phyloP scores from a whole-genome alignment of 1,140 invertebrate genomes.

The Euura lappo region DNA sequence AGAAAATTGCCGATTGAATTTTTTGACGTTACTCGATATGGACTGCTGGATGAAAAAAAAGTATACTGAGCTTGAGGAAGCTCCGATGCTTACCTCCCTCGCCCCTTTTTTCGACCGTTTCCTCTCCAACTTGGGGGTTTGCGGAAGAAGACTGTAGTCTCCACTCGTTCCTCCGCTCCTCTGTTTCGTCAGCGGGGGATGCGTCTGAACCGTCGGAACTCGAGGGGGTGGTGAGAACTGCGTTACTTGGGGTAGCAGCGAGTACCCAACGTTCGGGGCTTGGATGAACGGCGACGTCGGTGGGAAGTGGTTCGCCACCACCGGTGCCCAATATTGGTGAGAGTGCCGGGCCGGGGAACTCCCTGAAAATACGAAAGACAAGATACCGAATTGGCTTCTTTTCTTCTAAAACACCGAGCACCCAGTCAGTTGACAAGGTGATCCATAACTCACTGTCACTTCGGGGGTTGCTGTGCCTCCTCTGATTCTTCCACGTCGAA shows the following conservation, averaged over 20 bases:
- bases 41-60: neutral
- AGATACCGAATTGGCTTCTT: too few relatives aligned
- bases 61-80: neutral
- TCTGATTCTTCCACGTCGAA: conserved; percentile 65
- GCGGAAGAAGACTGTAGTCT: conserved; percentile 54
- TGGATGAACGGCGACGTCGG: conserved; percentile 65
- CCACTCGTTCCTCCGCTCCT: conserved; percentile 52
- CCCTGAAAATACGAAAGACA: conserved; percentile 27
- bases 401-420: neutral
- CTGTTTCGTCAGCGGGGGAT: conserved; percentile 46
- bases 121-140: conserved; percentile 55
- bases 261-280: conserved; percentile 49
- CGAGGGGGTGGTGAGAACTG: conserved; percentile 52
- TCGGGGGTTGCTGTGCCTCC: conserved; percentile 52
- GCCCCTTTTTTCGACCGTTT: conserved; percentile 51
- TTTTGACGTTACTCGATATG: too few relatives aligned
- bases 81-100: conserved; percentile 42
- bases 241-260: conserved; percentile 48
- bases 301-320: conserved; percentile 68
- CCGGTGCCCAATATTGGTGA: conserved; percentile 66
- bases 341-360: conserved; percentile 49
- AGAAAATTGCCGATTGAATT: too few relatives aligned
- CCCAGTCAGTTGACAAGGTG: neutral
- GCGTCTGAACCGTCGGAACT: conserved; percentile 30
- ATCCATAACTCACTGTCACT: conserved; percentile 46